Evolutionary conservation across 2,797 vertebrate genomes (phyloP).

Genomic region (Ctenochaetus hawaiiensis): DNA sequence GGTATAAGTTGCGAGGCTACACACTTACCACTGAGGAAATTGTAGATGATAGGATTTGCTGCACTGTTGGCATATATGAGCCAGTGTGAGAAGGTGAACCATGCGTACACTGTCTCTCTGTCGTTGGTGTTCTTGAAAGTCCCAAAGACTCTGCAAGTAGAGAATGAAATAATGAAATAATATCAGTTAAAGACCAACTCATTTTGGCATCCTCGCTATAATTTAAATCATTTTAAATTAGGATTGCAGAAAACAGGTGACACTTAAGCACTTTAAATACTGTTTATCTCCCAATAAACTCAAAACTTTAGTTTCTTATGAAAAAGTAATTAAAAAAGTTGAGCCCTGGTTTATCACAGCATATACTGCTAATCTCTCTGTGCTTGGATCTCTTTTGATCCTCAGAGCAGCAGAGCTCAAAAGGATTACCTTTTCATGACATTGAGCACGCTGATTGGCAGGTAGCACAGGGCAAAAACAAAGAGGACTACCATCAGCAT

Average conservation of each 20-base stretch:
- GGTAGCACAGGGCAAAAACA: constrained; percentile 96
- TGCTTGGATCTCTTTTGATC: constrained; percentile 2
- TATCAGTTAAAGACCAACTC: not conserved
- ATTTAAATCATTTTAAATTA: not conserved
- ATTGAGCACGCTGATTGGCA: constrained; percentile 97
- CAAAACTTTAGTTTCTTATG: not conserved
- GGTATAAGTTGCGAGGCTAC: not conserved
- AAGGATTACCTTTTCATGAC: constrained; percentile 93
- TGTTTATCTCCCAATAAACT: not conserved
- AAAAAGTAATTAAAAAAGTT: not conserved
- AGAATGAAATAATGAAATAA: not conserved
- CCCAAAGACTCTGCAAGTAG: constrained; percentile 91
- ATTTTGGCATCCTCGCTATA: not conserved
- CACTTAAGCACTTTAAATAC: not conserved
- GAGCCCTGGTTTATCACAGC: no score
- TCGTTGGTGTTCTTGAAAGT: constrained; percentile 92
- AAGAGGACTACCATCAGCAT: constrained; percentile 97
- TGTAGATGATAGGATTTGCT: constrained; percentile 98
- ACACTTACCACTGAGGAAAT: constrained; percentile 96
- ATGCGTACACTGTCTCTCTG: constrained; percentile 95
- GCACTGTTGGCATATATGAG: constrained; percentile 98
- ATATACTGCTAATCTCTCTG: not conserved
- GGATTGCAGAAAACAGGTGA: not conserved
- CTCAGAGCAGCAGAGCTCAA: not conserved
- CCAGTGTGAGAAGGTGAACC: constrained; percentile 98